Percentiles rank a stretch among this genome's conserved stretches.
phyloP scores from a whole-genome alignment of 2,888 invertebrate species.

The Plusia festucae region DNA sequence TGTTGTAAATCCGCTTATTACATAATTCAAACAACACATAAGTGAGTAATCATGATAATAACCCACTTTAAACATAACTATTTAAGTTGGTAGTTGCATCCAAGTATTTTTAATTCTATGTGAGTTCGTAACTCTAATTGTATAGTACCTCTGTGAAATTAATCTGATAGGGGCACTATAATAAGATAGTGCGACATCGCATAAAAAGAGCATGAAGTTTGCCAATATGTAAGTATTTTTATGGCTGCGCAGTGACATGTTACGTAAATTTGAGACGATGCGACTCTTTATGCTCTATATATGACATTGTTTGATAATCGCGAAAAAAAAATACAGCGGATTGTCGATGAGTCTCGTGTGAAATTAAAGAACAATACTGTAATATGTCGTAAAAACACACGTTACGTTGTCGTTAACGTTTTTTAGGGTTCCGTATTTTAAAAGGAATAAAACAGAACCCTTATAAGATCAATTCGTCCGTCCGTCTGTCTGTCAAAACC shows the following conservation, averaged over 20 bases:
- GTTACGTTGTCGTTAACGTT: conserved; percentile 9
- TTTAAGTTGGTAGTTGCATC: conserved; percentile 15
- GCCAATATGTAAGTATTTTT: conserved; percentile 43
- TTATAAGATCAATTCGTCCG: no score
- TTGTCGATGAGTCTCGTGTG: conserved; percentile 61
- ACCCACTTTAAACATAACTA: conserved; percentile 10
- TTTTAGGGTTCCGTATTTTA: no score
- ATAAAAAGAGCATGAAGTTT: conserved; percentile 53
- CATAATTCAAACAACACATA: not conserved
- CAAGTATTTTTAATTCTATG: conserved; percentile 5
- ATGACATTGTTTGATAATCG: conserved; percentile 65
- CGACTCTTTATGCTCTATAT: conserved; percentile 71
- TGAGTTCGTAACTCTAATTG: not conserved
- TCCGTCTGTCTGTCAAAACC: no score
- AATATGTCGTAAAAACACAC: conserved; percentile 26
- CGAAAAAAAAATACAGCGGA: conserved; percentile 60
- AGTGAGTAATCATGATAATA: not conserved
- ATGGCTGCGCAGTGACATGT: conserved; percentile 58
- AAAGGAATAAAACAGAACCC: no score
- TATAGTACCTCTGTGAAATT: conserved; percentile 27
- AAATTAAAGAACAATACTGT: conserved; percentile 45
- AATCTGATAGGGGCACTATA: conserved; percentile 44
- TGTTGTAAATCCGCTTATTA: conserved; percentile 4
- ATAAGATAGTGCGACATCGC: conserved; percentile 47
- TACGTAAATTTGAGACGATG: conserved; percentile 68